Evolutionary conservation across 37 sponge, comb jelly and placozoan species (phyloP).

Genomic region (Halisarca cf. caerulea): DNA sequence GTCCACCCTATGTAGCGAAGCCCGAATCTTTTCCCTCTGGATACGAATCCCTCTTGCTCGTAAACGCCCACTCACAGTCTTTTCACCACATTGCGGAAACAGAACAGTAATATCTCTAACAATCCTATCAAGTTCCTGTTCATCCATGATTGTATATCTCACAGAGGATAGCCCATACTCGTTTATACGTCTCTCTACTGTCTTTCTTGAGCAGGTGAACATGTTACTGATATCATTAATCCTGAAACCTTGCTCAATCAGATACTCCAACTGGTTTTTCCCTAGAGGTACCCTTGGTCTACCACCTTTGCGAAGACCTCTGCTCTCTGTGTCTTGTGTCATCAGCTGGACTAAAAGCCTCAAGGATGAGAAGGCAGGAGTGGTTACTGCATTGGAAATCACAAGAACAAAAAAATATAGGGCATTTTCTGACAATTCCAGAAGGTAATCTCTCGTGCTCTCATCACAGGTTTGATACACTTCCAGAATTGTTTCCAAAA

Average conservation of each 20-base stretch:
- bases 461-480: neutral
- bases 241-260: slow-evolving; percentile 39
- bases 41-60: slow-evolving; percentile 6
- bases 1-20: slow-evolving; percentile 50
- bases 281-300: slow-evolving; percentile 35
- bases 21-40: slow-evolving; percentile 47
- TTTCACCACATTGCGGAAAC: slow-evolving; percentile 39
- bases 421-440: neutral
- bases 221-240: slow-evolving; percentile 38
- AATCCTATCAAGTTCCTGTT: neutral
- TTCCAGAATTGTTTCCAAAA: neutral
- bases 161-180: neutral
- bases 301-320: slow-evolving; percentile 4
- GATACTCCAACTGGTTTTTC: slow-evolving; percentile 28
- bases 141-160: neutral
- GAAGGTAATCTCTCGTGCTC: neutral
- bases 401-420: neutral
- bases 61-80: slow-evolving; percentile 18
- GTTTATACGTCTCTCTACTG: slow-evolving; percentile 48
- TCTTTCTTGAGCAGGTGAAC: slow-evolving; percentile 39
- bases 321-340: neutral
- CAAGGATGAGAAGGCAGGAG: neutral
- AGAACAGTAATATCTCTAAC: neutral
- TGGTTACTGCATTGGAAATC: neutral
- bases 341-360: neutral